A percentile compares a stretch with the other conserved stretches of the same genome.
These are phyloP conservation scores for Campoletis sonorensis DNA, from an alignment of 1,140 invertebrate genomes.

Conservation along the genomic window DNA sequence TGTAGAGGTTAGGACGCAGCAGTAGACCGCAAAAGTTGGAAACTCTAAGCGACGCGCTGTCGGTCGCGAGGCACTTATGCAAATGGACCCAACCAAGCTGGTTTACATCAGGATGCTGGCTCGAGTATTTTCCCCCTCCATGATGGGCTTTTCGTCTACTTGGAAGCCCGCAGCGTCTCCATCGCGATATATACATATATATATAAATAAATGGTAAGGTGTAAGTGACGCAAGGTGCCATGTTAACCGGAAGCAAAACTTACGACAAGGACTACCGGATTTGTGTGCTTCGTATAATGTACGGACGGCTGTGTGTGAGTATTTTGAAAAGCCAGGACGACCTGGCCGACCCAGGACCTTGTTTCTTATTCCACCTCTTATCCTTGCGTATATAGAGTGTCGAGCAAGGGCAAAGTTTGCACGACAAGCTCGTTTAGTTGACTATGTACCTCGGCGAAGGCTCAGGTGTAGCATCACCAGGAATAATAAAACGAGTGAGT, in stretches of 20 bases:
- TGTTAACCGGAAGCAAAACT: conserved; percentile 28
- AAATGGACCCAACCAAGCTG: conserved; percentile 23
- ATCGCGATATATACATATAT: no score
- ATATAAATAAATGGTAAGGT: not conserved
- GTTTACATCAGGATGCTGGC: conserved; percentile 10
- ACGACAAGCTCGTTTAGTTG: conserved; percentile 24
- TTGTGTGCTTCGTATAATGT: not conserved
- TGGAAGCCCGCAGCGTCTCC: not conserved
- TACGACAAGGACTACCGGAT: conserved; percentile 15
- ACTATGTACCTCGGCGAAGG: not conserved
- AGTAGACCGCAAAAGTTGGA: conserved; percentile 34
- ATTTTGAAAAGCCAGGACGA: not conserved
- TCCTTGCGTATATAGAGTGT: conserved; percentile 4
- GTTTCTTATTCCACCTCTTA: not conserved
- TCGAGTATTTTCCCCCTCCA: not conserved
- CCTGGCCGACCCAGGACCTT: not conserved
- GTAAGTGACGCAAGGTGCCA: not conserved
- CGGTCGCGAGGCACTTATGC: conserved; percentile 37
- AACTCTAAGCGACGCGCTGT: conserved; percentile 38
- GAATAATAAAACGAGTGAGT: conserved; percentile 3
- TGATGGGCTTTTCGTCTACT: not conserved
- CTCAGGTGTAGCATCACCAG: not conserved
- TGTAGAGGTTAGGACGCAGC: conserved; percentile 5
- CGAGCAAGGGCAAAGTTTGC: conserved; percentile 21
- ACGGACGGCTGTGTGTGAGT: not conserved